Percentiles rank a stretch among this genome's conserved stretches.
These are phyloP conservation scores for Ptychodera flava DNA, from an alignment of 35 echinoderm and acorn worm genomes.

Conservation along the genomic window DNA sequence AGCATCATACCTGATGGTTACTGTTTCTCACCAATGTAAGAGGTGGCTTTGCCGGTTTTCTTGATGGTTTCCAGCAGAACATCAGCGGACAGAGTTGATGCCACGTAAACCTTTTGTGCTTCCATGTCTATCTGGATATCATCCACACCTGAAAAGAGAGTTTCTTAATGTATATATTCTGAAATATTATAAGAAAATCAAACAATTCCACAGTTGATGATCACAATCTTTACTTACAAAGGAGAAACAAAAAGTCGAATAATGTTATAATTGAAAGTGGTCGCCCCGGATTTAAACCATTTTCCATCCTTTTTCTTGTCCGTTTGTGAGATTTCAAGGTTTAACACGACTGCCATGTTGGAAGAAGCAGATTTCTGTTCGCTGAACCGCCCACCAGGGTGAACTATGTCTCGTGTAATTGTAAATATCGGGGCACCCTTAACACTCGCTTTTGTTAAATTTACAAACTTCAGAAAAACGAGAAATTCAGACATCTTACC, in stretches of 20 bases:
- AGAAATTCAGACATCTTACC: too few relatives aligned
- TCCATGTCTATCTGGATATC: slow-evolving; percentile 34
- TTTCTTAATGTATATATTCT: neutral
- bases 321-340: neutral
- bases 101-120: slow-evolving; percentile 34
- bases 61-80: slow-evolving; percentile 46
- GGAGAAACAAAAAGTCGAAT: neutral
- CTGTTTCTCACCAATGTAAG: slow-evolving; percentile 19
- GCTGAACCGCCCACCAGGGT: too few relatives aligned
- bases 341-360: neutral
- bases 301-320: neutral
- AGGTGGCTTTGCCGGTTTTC: slow-evolving; percentile 66
- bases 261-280: neutral
- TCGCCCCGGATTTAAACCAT: neutral
- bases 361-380: too few relatives aligned
- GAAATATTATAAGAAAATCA: neutral
- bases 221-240: neutral
- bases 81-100: slow-evolving; percentile 29
- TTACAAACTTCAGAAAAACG: too few relatives aligned
- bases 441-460: too few relatives aligned
- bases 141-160: slow-evolving; percentile 25
- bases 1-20: too few relatives aligned
- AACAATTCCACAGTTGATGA: neutral
- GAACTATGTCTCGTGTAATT: too few relatives aligned
- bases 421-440: too few relatives aligned